Evolutionary conservation across 2,113 vertebrate species (phyloP), one percentile per base, ranked within the genome.

Genomic region (Sturnus vulgaris): DNA sequence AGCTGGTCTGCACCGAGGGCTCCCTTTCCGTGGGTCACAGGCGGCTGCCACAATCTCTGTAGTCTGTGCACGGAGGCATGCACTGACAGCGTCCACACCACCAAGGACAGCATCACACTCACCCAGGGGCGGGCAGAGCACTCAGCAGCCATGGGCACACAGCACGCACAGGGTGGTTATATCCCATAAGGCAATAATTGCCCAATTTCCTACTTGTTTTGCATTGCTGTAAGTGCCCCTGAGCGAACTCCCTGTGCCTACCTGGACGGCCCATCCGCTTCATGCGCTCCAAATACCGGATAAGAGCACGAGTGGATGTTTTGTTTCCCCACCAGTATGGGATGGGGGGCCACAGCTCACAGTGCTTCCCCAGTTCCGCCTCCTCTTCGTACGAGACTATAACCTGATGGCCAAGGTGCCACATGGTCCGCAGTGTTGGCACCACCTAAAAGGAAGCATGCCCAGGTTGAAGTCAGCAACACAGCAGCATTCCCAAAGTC

Each of bases 311-410:
- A 4, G 98, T 96, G 21, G 98, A 96, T 1, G 79, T 95, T 88
- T 98, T 92, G 93, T 99, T 96, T 52, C 98, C 99, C 99, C 99
- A 99, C 98, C 98, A 99, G 97, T 99, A 99, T 0, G 98, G 98
- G 88, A 99, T 94, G 2, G 88, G 95, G 0, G 98, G 98, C 99
- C 99, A 99, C 44, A 99, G 97, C 89, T 98, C 98, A 0, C 7
- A 19, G 60, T 99, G 97, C 42, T 86, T 63, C 16, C 3, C 27
- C 63, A 98, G 95, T 1, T 92, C 23, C 30, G 39, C 5, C 0
- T 60, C 88, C 24, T 98, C 95, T 9, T 99, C 99, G 0, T 99
- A 99, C 0, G 98, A 99, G 52, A 99, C 82, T 47, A 99, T 87
- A 14, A 99, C 98, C 97, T 99, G 99, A 66, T 98, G 98, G 31